Base-by-base conservation (phyloP, 1,140 invertebrate species). In the Drosophila guanche region DNA sequence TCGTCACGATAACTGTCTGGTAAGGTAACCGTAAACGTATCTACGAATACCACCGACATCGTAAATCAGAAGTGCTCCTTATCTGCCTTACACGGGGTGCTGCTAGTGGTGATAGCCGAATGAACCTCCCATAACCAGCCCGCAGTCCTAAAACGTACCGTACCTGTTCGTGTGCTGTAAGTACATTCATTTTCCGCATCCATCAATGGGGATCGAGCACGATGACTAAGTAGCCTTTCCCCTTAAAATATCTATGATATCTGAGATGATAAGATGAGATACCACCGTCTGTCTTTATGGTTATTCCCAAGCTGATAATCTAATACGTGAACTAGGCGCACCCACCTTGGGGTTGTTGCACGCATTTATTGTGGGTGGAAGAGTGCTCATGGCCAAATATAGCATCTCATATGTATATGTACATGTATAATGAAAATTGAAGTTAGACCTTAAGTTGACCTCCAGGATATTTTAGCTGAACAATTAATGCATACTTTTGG, bases 11-110 rank as follows among this genome's bases (percentile, higher is more conserved):
- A 74, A 63, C 58, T 63, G 14, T 41, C 33, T 56, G 41, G 59
- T 57, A 47, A 50, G 57, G 59, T 57, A 47, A 50, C 50, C 69
- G 57, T 61, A 72, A 73, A 51, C 69, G 58, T 37, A n/a, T n/a
- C n/a, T n/a, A n/a, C n/a, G n/a, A n/a, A n/a, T n/a, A 74, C 46
- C 22, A 73, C 48, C 14, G 37, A 7, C 52, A 43, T 73, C 52
- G 47, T 74, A 74, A 74, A 74, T 74, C 47, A 74, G 46, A 25
- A 45, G 41, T 7, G 27, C 42, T 12, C 14, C 27, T 72, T 50
- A 72, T 72, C 69, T 50, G 8, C 16, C 68, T 52, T 33, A 46
- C 40, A 52, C 29, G 47, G 22, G 14, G n/a, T 12, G 8, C 16
- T 20, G 16, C 16, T 20, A 0, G 12, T 37, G 3, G 25, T 6